Evolutionary conservation across 2,797 vertebrate species (phyloP).

Genomic region (Scomberomorus guttatus): DNA sequence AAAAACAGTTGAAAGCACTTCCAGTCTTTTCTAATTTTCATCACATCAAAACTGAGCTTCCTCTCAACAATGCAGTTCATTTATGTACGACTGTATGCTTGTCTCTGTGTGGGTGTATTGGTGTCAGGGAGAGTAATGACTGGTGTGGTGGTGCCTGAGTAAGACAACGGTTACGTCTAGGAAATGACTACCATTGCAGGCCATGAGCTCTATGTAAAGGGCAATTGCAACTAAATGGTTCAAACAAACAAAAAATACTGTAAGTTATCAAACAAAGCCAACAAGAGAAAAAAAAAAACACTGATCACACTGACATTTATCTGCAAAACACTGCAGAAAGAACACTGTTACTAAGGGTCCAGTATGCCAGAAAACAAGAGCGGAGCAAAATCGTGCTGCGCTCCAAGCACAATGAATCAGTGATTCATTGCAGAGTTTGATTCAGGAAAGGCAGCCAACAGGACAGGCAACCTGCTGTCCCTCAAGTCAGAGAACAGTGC

Average conservation of each 20-base stretch:
- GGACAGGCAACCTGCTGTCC: constrained; percentile 64
- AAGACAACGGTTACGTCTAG: constrained; percentile 4
- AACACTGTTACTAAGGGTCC: background rate
- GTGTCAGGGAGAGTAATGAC: constrained; percentile 28
- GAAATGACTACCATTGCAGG: constrained; percentile 19
- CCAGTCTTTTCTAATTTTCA: constrained; percentile 24
- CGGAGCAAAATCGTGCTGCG: constrained; percentile 17
- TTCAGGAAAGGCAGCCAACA: constrained; percentile 68
- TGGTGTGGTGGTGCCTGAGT: background rate
- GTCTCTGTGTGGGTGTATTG: constrained; percentile 15
- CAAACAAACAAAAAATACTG: background rate
- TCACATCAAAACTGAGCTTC: constrained; percentile 20
- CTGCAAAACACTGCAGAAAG: constrained; percentile 13
- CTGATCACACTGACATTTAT: background rate
- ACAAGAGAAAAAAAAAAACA: constrained; percentile 7
- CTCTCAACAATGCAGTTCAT: constrained; percentile 18
- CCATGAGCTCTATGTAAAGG: background rate
- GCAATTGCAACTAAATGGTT: background rate
- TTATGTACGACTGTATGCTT: background rate
- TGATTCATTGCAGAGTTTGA: constrained; percentile 40
- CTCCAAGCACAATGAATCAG: constrained; percentile 42
- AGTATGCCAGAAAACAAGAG: constrained; percentile 17
- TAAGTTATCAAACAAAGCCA: constrained; percentile 11
- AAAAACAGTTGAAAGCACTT: constrained; percentile 21
- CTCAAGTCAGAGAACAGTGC: constrained; percentile 32